Conservation (phyloP, 2,797 vertebrate species). For the Sebastes ruberrimus region DNA sequence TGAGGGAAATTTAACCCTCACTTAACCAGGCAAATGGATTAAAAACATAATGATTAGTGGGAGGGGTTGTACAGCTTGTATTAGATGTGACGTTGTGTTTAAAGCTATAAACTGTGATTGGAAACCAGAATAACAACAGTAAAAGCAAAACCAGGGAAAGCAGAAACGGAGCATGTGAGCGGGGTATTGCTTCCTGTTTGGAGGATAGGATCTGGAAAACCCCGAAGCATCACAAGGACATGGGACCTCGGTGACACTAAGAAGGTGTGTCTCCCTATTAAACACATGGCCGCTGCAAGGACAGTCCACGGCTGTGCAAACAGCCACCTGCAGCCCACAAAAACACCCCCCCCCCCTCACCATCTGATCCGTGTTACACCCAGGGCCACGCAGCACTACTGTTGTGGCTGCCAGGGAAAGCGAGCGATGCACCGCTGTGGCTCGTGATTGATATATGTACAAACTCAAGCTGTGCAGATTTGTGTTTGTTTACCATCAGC, state of each 20-base stretch:
- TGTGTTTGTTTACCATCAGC: slow-evolving; percentile 39
- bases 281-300: slow-evolving; percentile 30
- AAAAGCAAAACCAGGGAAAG: not conserved
- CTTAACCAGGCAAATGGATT: not conserved
- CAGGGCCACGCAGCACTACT: not conserved
- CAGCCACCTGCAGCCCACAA: slow-evolving; percentile 38
- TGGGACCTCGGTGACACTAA: slow-evolving; percentile 20
- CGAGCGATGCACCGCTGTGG: not conserved
- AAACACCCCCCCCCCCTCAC: not conserved
- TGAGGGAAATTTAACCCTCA: not conserved
- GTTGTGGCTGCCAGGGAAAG: not conserved
- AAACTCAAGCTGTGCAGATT: slow-evolving; percentile 10
- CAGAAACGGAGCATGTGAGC: slow-evolving; percentile 1
- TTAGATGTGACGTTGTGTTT: not conserved
- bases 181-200: slow-evolving; percentile 32
- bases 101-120: not conserved
- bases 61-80: not conserved
- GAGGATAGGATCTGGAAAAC: slow-evolving; percentile 32
- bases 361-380: slow-evolving; percentile 12
- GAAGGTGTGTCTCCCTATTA: slow-evolving; percentile 28
- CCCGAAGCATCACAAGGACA: slow-evolving; percentile 7
- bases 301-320: slow-evolving; percentile 66
- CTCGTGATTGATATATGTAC: not conserved
- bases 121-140: not conserved
- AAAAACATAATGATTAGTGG: not conserved